Evolutionary conservation across 92 coral and sea anemone species (phyloP), one percentile per base, ranked within the genome.

Genomic region (Actinernus sp.): DNA sequence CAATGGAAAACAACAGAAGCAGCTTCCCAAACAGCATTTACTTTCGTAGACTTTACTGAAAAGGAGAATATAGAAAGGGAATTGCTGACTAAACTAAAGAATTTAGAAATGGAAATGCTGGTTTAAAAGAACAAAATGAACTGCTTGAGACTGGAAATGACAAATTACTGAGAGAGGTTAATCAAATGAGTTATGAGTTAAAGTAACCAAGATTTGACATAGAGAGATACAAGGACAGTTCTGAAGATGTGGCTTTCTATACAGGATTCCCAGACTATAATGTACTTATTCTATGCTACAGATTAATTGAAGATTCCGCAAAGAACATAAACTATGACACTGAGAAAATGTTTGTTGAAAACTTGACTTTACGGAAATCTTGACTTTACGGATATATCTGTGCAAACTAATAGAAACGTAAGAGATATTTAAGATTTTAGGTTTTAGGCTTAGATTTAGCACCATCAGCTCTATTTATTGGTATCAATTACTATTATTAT

Each of bases 211-310:
- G 51, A 20, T 78, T 77, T 58, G 68, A 77, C 45, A 77, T 67
- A 22, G 75, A 55, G 7, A 59, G 62, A 23, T 70, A 61, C 62
- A 79, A 62, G 53, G 86, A 70, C 26, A 60, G 60, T 14, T 62
- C 61, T 26, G 86, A 70, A 16, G 85, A 70, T 27, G 60, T 68
- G n/a, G 37, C 75, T 22, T 65, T 76, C 29, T 78, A 65, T 26
- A 76, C 84, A 37, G 61, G 84, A 10, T 56, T 77, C 46, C 75
- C 76, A 19, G 63, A 50, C 43, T 68, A 41, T 26, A 40, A 61
- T 24, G 53, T 62, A 20, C 10, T 52, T 46, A 31, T 60, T 14
- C 43, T 79, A 11, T 48, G 79, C 31, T 61, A 25, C 41, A 44
- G 26, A 18, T 32, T 61, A 23, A 4, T 69, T 29, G 43, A 79